Conservation (phyloP, 2,113 vertebrate species). For the Myrmophylax atrothorax region DNA sequence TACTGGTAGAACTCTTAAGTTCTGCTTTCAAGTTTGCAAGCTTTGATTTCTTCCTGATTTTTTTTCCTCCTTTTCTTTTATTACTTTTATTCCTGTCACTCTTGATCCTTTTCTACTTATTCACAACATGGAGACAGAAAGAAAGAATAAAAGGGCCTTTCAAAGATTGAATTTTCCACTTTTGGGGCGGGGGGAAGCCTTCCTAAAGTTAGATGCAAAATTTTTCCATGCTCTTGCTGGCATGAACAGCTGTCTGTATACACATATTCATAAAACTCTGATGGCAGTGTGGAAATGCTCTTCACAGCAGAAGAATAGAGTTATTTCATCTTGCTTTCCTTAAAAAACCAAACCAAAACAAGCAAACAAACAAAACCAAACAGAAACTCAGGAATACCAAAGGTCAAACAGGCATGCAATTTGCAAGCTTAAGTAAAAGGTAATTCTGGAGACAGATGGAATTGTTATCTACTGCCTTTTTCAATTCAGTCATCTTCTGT, state of each 20-base stretch:
- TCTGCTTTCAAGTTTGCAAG: neutral
- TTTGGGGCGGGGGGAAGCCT: neutral
- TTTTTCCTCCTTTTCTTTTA: rapidly evolving
- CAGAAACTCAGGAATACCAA: neutral
- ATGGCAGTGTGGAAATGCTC: neutral
- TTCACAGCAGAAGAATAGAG: neutral
- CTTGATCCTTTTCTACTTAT: neutral
- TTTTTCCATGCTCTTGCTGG: neutral
- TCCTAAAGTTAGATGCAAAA: neutral
- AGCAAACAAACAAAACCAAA: neutral
- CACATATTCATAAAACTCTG: neutral
- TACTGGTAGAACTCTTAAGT: neutral
- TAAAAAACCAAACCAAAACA: neutral
- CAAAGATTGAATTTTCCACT: neutral
- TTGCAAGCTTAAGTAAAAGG: neutral
- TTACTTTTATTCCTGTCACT: neutral
- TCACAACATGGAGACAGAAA: neutral
- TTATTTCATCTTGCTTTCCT: neutral
- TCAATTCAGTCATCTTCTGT: neutral
- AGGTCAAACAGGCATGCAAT: neutral
- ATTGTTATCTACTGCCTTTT: neutral
- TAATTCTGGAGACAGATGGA: neutral
- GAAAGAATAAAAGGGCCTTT: neutral
- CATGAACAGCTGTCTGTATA: neutral
- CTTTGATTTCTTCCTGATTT: neutral